phyloP scores from a whole-genome alignment of 2,888 invertebrate genomes.

The Mongoloraphidia duomilia region DNA sequence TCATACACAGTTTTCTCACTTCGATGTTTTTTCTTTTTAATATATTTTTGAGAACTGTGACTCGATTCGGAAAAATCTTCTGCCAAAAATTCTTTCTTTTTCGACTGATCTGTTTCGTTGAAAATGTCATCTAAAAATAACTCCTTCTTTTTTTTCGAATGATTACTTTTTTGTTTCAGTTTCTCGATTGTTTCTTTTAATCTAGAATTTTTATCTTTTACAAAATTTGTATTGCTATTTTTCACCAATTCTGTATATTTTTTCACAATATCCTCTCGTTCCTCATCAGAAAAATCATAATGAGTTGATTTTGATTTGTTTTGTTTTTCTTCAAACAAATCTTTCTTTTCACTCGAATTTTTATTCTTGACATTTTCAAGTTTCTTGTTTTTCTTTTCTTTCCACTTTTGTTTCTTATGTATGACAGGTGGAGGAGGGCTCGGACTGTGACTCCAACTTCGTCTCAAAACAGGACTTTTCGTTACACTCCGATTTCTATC shows the following conservation, averaged over 20 bases:
- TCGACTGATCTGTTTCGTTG: slow-evolving; percentile 15
- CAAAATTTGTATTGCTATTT: slow-evolving; percentile 11
- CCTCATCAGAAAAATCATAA: slow-evolving; percentile 14
- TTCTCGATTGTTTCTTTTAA: slow-evolving; percentile 43
- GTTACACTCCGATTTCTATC: slow-evolving; percentile 19
- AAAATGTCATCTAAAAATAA: slow-evolving; percentile 20
- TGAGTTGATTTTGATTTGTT: slow-evolving; percentile 14
- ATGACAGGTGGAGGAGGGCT: slow-evolving; percentile 19
- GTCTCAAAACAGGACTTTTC: slow-evolving; percentile 19
- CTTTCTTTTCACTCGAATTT: neutral
- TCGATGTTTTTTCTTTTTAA: slow-evolving; percentile 14
- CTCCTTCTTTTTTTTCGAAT: slow-evolving; percentile 29
- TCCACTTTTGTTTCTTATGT: slow-evolving; percentile 4
- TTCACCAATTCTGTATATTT: no score
- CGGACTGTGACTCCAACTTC: slow-evolving; percentile 23
- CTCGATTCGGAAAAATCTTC: slow-evolving; percentile 14
- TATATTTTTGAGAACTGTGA: slow-evolving; percentile 11
- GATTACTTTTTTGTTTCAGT: slow-evolving; percentile 46
- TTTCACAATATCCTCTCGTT: slow-evolving; percentile 17
- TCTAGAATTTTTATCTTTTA: slow-evolving; percentile 37
- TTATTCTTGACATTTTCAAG: neutral
- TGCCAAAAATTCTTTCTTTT: slow-evolving; percentile 12
- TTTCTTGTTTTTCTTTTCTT: slow-evolving; percentile 1
- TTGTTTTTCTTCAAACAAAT: slow-evolving; percentile 25
- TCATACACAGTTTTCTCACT: slow-evolving; percentile 15